phyloP scores from a whole-genome alignment of 2,888 invertebrate species.

The Drosophila anomalipes region DNA sequence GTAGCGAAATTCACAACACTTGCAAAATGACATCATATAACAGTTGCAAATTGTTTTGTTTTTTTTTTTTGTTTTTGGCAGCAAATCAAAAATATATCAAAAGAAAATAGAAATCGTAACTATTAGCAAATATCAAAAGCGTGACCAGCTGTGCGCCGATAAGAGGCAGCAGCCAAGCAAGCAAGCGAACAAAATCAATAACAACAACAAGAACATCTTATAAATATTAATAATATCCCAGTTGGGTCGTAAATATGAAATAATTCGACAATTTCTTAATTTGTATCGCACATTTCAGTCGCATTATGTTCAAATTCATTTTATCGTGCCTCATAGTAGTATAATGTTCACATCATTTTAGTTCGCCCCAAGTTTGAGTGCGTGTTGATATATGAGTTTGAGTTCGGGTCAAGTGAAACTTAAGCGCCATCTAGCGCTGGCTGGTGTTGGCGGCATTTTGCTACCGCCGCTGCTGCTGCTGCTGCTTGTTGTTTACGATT shows the following conservation, averaged over 20 bases:
- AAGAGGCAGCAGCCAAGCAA: conserved; percentile 58
- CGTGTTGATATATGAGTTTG: neutral
- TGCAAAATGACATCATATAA: conserved; percentile 75
- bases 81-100: conserved; percentile 60
- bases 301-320: conserved; percentile 57
- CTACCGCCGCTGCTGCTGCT: neutral
- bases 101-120: conserved; percentile 54
- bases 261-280: conserved; percentile 79
- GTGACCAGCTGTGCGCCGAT: conserved; percentile 74
- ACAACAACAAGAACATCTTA: conserved; percentile 31
- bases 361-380: conserved; percentile 25
- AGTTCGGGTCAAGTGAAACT: conserved; percentile 63
- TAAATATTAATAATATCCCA: conserved; percentile 52
- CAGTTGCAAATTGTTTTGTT: conserved; percentile 63
- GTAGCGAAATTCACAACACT: conserved; percentile 65
- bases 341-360: conserved; percentile 7
- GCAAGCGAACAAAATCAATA: conserved; percentile 30
- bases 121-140: conserved; percentile 74
- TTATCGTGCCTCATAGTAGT: conserved; percentile 46
- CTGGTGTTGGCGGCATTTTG: conserved; percentile 14
- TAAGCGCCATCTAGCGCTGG: conserved; percentile 74
- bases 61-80: conserved; percentile 60
- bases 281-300: conserved; percentile 63
- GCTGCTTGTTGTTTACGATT: conserved; percentile 72
- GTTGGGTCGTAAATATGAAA: conserved; percentile 59